Conservation (phyloP, 2,113 vertebrate species). For the Heterochromis multidens region DNA sequence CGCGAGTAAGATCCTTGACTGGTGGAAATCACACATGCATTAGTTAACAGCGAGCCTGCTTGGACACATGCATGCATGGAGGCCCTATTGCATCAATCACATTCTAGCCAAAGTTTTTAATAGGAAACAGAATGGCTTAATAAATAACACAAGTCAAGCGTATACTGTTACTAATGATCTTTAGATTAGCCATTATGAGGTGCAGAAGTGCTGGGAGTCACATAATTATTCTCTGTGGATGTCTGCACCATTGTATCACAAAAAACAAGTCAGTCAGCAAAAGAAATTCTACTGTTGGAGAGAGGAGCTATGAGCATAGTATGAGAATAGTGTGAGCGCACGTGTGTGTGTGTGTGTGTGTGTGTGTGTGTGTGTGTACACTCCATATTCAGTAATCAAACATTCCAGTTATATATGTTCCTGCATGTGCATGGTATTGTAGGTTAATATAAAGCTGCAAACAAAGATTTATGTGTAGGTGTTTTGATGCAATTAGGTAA, state of each 20-base stretch:
- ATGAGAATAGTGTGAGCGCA: too few relatives aligned
- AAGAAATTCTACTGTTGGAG: constrained; percentile 18
- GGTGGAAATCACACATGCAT: constrained; percentile 24
- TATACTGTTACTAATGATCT: constrained; percentile 71
- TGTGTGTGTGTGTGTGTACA: neutral
- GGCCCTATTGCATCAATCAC: constrained; percentile 59
- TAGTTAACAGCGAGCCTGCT: neutral
- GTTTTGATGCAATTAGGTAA: neutral
- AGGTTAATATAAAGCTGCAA: neutral
- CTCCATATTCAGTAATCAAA: neutral
- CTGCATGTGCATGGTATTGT: neutral
- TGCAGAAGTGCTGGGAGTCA: constrained; percentile 61
- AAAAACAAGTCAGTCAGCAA: constrained; percentile 6
- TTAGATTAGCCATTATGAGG: constrained; percentile 72
- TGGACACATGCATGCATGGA: constrained; percentile 29
- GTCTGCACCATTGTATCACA: constrained; percentile 25
- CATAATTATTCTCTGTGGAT: constrained; percentile 73
- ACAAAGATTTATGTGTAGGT: neutral
- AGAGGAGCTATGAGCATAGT: constrained; percentile 19
- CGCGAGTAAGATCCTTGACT: constrained; percentile 26
- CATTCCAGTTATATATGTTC: neutral
- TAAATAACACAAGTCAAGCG: constrained; percentile 66
- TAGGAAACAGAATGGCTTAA: constrained; percentile 62
- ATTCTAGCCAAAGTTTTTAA: constrained; percentile 52
- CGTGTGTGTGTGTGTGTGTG: neutral